A percentile compares a stretch with the other conserved stretches of the same genome.
Conservation (phyloP, 2,113 vertebrate species). For the Laticauda colubrina region DNA sequence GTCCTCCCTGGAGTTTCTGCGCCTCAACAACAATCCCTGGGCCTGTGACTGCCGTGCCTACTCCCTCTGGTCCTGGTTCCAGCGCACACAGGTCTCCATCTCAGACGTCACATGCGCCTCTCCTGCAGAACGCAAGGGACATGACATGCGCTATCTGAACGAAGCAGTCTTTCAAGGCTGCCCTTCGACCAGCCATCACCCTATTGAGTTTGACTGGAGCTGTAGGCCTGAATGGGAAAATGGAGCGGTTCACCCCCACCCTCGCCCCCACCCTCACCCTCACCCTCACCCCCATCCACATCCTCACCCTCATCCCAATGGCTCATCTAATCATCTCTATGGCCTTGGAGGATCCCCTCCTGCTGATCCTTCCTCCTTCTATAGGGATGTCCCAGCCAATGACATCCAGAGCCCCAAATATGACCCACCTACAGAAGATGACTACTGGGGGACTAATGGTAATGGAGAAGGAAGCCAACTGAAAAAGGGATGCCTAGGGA, state of each 20-base stretch:
- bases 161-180: slow-evolving; percentile 84
- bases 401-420: slow-evolving; percentile 77
- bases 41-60: slow-evolving; percentile 91
- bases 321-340: slow-evolving; percentile 68
- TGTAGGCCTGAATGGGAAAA: slow-evolving; percentile 55
- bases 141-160: slow-evolving; percentile 84
- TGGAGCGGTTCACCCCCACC: slow-evolving; percentile 9
- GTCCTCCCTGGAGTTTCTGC: slow-evolving; percentile 89
- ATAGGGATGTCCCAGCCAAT: slow-evolving; percentile 74
- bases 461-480: slow-evolving; percentile 78
- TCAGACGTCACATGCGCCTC: slow-evolving; percentile 84
- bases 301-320: slow-evolving; percentile 35
- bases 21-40: slow-evolving; percentile 95
- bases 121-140: slow-evolving; percentile 79
- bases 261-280: background rate
- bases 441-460: slow-evolving; percentile 81
- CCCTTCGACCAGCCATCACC: slow-evolving; percentile 77
- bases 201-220: slow-evolving; percentile 73
- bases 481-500: slow-evolving; percentile 59
- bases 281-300: background rate
- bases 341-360: slow-evolving; percentile 71
- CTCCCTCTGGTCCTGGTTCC: slow-evolving; percentile 92
- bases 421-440: slow-evolving; percentile 77
- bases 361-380: slow-evolving; percentile 78
- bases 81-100: slow-evolving; percentile 84